Percentiles rank a stretch among this genome's conserved stretches.
Evolutionary conservation across 2,888 invertebrate species (phyloP).

Genomic region (Hydropsyche betteni): DNA sequence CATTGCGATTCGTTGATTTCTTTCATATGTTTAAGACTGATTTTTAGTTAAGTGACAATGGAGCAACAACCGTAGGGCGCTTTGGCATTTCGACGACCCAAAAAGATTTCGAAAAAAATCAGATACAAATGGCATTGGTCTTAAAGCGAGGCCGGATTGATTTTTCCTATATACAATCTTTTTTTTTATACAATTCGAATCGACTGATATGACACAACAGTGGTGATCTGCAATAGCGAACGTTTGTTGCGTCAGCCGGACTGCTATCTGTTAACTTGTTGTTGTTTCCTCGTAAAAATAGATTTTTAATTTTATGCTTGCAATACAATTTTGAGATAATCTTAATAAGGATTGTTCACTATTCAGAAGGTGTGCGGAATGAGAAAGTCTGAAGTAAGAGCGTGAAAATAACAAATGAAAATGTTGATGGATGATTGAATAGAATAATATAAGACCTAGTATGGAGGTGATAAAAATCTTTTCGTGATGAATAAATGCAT

Average conservation of each 20-base stretch:
- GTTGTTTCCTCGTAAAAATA: constrained; percentile 19
- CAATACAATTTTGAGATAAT: background rate
- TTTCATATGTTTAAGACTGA: too few species aligned
- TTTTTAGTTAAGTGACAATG: too few species aligned
- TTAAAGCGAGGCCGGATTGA: background rate
- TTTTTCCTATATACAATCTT: background rate
- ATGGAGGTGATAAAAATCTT: too few species aligned
- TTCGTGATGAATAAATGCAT: too few species aligned
- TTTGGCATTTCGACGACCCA: constrained; percentile 9
- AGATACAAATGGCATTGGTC: background rate
- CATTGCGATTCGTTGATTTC: too few species aligned
- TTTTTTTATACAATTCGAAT: background rate
- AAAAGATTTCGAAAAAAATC: background rate
- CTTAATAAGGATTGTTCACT: too few species aligned
- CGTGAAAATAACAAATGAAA: background rate
- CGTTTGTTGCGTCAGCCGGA: constrained; percentile 10
- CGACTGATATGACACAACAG: background rate
- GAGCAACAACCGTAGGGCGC: background rate
- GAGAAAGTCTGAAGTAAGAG: background rate
- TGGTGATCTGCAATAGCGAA: background rate
- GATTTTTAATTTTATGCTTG: background rate
- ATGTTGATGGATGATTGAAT: background rate
- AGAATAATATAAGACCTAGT: too few species aligned
- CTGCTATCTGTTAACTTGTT: constrained; percentile 3
- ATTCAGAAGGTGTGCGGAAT: background rate